phyloP scores from a whole-genome alignment of 2,113 vertebrate species.

The Heptranchias perlo region DNA sequence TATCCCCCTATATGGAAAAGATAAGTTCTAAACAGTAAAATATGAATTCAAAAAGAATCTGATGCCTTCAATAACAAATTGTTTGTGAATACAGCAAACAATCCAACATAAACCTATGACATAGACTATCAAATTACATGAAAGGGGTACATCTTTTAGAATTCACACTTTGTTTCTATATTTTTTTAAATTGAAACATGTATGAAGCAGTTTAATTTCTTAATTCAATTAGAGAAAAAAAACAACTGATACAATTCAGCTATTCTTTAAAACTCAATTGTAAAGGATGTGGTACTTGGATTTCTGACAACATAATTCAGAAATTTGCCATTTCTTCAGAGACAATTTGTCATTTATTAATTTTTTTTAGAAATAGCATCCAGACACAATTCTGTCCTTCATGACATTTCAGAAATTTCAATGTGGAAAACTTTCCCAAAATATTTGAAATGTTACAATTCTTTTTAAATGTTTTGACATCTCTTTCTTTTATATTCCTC shows the following conservation, averaged over 20 bases:
- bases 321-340: neutral
- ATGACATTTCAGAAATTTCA: neutral
- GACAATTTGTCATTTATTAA: neutral
- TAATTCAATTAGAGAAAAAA: neutral
- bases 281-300: neutral
- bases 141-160: neutral
- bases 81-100: neutral
- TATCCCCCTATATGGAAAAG: neutral
- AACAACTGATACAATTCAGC: neutral
- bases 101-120: neutral
- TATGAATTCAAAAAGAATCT: neutral
- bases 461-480: slow-evolving; percentile 30
- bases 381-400: too few species aligned
- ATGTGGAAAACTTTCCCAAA: neutral
- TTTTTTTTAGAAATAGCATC: neutral
- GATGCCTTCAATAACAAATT: neutral
- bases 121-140: neutral
- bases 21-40: neutral
- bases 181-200: neutral
- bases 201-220: neutral
- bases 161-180: neutral
- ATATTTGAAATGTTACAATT: neutral
- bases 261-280: neutral
- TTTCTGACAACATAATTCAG: neutral
- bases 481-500: neutral